Percentiles rank a stretch among this genome's conserved stretches.
These are phyloP conservation scores for Crypturellus undulatus DNA, from an alignment of 2,113 vertebrate species.

Conservation along the genomic window DNA sequence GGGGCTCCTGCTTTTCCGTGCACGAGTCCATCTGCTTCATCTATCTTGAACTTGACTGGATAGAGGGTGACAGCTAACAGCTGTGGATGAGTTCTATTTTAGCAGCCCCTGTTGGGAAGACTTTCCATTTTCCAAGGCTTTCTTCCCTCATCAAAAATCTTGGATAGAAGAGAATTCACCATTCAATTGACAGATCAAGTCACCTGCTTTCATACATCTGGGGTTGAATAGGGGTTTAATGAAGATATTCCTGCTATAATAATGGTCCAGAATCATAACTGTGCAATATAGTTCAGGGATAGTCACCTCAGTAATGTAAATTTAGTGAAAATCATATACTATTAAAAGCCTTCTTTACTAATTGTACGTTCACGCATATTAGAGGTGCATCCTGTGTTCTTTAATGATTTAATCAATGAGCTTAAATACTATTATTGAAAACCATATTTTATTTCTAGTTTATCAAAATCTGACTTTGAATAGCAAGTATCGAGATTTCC, in stretches of 20 bases:
- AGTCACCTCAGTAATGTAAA: neutral
- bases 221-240: neutral
- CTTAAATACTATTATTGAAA: neutral
- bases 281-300: neutral
- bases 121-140: neutral
- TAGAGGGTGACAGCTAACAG: neutral
- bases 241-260: neutral
- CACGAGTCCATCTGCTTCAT: neutral
- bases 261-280: neutral
- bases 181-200: neutral
- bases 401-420: neutral
- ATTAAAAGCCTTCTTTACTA: neutral
- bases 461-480: neutral
- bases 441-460: neutral
- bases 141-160: neutral
- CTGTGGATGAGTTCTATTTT: neutral
- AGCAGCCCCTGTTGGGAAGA: neutral
- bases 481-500: neutral
- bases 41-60: accelerated
- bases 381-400: neutral
- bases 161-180: neutral
- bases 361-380: neutral
- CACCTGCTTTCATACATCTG: neutral
- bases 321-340: neutral
- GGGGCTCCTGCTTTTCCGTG: neutral